Evolutionary conservation across 2,888 invertebrate genomes (phyloP).

Genomic region (Bombylius discolor): DNA sequence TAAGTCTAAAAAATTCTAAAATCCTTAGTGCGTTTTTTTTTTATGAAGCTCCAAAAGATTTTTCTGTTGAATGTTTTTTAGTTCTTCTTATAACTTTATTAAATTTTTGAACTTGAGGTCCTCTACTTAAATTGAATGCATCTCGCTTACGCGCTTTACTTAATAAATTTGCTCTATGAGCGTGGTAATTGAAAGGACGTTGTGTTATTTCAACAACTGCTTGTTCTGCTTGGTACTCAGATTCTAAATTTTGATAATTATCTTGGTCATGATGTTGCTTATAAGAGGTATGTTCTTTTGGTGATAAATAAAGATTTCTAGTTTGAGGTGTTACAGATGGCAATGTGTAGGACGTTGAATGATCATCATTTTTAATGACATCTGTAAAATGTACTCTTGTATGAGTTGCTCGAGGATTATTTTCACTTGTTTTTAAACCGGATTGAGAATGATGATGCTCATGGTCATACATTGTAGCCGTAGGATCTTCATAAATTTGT

Average conservation of each 20-base stretch:
- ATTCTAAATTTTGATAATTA: neutral
- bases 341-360: slow-evolving; percentile 22
- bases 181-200: slow-evolving; percentile 32
- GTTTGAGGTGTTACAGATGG: slow-evolving; percentile 24
- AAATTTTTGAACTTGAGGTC: neutral
- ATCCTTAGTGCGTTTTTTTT: no score
- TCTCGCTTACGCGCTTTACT: slow-evolving; percentile 10
- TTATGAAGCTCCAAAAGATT: no score
- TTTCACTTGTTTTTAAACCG: slow-evolving; percentile 22
- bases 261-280: neutral
- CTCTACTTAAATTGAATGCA: neutral
- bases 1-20: no score
- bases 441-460: neutral
- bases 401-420: slow-evolving; percentile 32
- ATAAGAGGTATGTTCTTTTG: neutral
- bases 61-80: no score
- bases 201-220: slow-evolving; percentile 23
- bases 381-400: slow-evolving; percentile 31
- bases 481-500: slow-evolving; percentile 1
- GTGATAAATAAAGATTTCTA: slow-evolving; percentile 17
- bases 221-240: slow-evolving; percentile 2
- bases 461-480: neutral
- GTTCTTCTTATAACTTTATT: neutral
- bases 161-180: slow-evolving; percentile 15
- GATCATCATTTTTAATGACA: slow-evolving; percentile 16